Evolutionary conservation across 2,888 invertebrate genomes (phyloP), one percentile per base, ranked within the genome.

Genomic region (Plutella xylostella): DNA sequence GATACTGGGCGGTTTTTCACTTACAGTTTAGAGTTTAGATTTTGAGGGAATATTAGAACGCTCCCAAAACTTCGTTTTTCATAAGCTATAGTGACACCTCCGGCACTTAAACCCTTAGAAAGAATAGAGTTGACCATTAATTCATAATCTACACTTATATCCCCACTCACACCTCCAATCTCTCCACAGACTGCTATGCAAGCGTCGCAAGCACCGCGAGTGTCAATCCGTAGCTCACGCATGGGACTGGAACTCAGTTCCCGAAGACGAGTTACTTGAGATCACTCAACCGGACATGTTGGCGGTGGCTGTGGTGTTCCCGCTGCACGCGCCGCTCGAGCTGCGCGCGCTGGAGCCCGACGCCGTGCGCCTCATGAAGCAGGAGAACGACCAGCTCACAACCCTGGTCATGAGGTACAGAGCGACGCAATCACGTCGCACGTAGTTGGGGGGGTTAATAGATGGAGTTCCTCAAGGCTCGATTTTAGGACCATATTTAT

Each of bases 201-300:
- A 64, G 35, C 77, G 67, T 0, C 83, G 84, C 48, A 70, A 64
- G 51, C 69, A 71, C 54, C 72, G 70, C 40, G 65, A 61, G 54
- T 38, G 61, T 0, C 57, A 64, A 34, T 39, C 51, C 7, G 68
- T 74, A 14, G 42, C 55, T 2, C 54, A 57, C 56, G 77, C 77
- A 17, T 84, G 82, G 83, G 68, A 72, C 44, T 84, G 83, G 83
- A 53, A 58, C 18, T 67, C 69, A 0, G 67, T 66, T 6, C 63
- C 68, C 12, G 72, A 71, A 21, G 58, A 71, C 12, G 82, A 83
- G 40, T 48, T 77, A 40, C 59, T 80, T 41, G 75, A 77, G 69
- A 68, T 77, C 41, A 57, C 58, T 2, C 61, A 53, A 41, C 65
- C 72, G 1, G 73, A 65, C 47, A 69, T 78, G 72, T 56, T 62